Evolutionary conservation across 2,113 vertebrate species (phyloP).

Genomic region (Muntiacus reevesi): DNA sequence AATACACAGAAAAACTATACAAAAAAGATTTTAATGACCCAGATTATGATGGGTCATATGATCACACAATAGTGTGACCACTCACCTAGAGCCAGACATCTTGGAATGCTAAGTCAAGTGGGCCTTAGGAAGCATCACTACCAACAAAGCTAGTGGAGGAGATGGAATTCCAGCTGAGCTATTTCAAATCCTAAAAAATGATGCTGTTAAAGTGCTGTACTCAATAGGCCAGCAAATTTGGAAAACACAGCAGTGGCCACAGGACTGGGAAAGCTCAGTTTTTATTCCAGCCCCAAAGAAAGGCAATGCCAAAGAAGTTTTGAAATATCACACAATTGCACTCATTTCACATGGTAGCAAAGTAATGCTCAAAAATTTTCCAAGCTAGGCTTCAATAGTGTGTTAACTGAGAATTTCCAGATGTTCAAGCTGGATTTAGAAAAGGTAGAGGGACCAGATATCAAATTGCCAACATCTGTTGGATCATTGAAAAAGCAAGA

Average conservation of each 20-base stretch:
- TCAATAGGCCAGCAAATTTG: neutral
- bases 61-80: neutral
- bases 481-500: neutral
- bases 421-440: neutral
- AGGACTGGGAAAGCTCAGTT: neutral
- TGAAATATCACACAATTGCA: neutral
- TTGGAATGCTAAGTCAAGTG: neutral
- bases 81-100: neutral
- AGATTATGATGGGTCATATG: neutral
- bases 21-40: neutral
- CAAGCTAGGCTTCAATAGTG: neutral
- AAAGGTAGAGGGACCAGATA: neutral
- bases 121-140: neutral
- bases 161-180: neutral
- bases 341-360: neutral
- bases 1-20: neutral
- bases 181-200: neutral
- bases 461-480: neutral
- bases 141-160: neutral
- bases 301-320: neutral
- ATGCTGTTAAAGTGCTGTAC: neutral
- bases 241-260: neutral
- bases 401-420: neutral
- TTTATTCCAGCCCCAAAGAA: neutral
- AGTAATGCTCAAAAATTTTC: neutral